Conservation (phyloP, 2,888 invertebrate species). For the Eilema griseolum region DNA sequence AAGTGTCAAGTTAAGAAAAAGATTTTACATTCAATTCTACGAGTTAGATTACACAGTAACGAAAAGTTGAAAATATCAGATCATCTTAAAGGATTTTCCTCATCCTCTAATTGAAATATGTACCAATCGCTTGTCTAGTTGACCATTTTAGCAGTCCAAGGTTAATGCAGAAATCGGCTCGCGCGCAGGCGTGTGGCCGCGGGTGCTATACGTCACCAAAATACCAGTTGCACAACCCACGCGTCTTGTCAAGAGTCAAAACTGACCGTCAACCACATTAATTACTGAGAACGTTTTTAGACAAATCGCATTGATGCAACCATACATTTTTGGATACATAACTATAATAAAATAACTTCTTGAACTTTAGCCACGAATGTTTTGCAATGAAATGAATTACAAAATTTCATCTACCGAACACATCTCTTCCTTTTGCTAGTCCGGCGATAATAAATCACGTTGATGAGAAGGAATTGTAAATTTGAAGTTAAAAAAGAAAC, state of each 20-base stretch:
- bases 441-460: not conserved
- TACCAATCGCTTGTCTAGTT: conserved; percentile 37
- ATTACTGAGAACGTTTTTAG: conserved; percentile 59
- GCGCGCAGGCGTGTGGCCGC: conserved; percentile 60
- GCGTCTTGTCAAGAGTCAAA: conserved; percentile 61
- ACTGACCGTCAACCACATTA: conserved; percentile 64
- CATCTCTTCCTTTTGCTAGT: not conserved
- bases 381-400: conserved; percentile 27
- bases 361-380: conserved; percentile 49
- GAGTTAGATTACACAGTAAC: not conserved
- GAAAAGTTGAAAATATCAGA: not conserved
- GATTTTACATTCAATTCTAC: not conserved
- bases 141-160: conserved; percentile 62
- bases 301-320: conserved; percentile 56
- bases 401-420: conserved; percentile 10
- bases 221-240: conserved; percentile 65
- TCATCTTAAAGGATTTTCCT: conserved; percentile 17
- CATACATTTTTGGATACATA: conserved; percentile 41
- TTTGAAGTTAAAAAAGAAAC: conserved; percentile 7
- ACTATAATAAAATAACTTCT: conserved; percentile 37
- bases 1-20: not conserved
- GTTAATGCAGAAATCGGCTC: conserved; percentile 66
- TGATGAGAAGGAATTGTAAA: conserved; percentile 7
- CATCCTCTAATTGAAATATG: conserved; percentile 31
- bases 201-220: conserved; percentile 58